Evolutionary conservation across 2,888 invertebrate species (phyloP), one percentile per base, ranked within the genome.

Genomic region (Caenorhabditis sp.): DNA sequence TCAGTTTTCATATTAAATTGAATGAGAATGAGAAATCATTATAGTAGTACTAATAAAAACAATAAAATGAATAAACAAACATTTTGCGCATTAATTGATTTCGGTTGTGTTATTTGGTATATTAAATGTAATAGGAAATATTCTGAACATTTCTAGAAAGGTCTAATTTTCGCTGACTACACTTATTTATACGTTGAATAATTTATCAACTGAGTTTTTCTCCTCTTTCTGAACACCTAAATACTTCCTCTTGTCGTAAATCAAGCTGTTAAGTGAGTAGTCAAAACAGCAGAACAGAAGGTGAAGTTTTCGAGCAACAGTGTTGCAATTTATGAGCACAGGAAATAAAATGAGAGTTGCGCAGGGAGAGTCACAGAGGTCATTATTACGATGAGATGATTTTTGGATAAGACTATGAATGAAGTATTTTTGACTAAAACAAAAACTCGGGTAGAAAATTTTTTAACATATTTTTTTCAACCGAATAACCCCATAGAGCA

Each of bases 231-330:
- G 43, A 43, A 43, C 43, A 43, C 43, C 43, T 43, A 43, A 43
- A 43, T 43, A 43, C 43, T 43, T 43, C 43, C 43, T 43, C 43
- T 43, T 43, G 43, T 43, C 43, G 43, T 43, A 43, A 43, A 43
- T 43, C 43, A 43, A 43, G 10, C 8, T 6, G 43, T 43, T 43
- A 43, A 43, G 43, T 43, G 43, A 43, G 43, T 43, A 43, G 43
- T 31, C 31, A 31, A 43, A 43, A 43, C 12, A 10, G 43, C 6
- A 43, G 43, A 43, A 43, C 14, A 43, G 43, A 17, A 43, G 43
- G 12, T 17, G 14, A 43, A 43, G 14, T 5, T 17, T 43, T 43
- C 17, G 2, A 43, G 43, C 12, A 43, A 43, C 3, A 17, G 43
- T 43, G 43, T 43, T 43, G 43, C 6, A 17, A 43, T 43, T 43